phyloP scores from a whole-genome alignment of 2,113 vertebrate species.

The Varanus komodoensis region DNA sequence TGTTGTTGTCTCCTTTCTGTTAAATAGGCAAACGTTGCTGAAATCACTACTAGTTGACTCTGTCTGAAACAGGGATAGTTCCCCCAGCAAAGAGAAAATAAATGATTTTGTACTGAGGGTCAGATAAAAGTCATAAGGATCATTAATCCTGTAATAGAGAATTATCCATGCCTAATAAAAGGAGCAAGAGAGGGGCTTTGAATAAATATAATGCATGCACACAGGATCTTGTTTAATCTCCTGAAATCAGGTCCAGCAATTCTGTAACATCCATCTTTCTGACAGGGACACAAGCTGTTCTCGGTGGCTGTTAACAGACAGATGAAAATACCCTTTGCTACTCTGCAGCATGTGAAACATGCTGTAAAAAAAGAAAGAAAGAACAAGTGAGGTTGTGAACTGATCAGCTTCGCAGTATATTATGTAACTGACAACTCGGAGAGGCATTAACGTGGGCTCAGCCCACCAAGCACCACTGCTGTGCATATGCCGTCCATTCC shows the following conservation, averaged over 20 bases:
- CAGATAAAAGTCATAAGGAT: background rate
- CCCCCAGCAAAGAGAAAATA: background rate
- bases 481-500: background rate
- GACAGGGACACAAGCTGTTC: constrained; percentile 22
- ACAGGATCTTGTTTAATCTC: constrained; percentile 3
- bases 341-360: constrained; percentile 19
- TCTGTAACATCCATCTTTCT: constrained; percentile 23
- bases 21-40: background rate
- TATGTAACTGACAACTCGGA: constrained; percentile 11
- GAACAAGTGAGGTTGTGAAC: constrained; percentile 7
- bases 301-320: background rate
- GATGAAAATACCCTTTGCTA: constrained; percentile 20
- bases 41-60: background rate
- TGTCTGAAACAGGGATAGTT: background rate
- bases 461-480: background rate
- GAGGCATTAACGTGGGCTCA: constrained; percentile 8
- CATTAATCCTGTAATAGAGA: background rate
- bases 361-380: background rate
- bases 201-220: background rate
- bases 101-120: background rate
- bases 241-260: constrained; percentile 7
- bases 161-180: background rate
- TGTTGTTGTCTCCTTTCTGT: background rate
- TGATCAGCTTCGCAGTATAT: constrained; percentile 20
- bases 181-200: background rate